phyloP scores from a whole-genome alignment of 2,888 invertebrate genomes.

The Drosophila buzzatii region DNA sequence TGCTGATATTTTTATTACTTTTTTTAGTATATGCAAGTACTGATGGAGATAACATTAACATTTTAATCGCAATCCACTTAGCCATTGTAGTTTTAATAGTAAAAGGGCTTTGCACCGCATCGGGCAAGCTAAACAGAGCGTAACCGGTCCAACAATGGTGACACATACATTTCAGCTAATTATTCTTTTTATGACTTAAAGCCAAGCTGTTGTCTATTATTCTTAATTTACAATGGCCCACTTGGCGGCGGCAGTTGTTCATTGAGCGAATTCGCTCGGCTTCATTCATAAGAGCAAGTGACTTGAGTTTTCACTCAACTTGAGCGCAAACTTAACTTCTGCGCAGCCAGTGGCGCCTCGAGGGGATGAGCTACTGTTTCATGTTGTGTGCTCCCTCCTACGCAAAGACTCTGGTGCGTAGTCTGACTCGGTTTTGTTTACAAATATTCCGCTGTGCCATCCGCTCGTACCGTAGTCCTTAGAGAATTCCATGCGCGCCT shows the following conservation, averaged over 20 bases:
- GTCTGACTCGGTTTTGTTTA: slow-evolving; percentile 54
- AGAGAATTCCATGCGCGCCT: slow-evolving; percentile 63
- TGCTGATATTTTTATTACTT: not conserved
- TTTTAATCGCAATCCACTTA: slow-evolving; percentile 9
- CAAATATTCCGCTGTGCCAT: slow-evolving; percentile 48
- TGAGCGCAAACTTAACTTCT: slow-evolving; percentile 24
- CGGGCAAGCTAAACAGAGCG: slow-evolving; percentile 16
- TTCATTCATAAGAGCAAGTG: slow-evolving; percentile 40
- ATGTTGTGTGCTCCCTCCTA: not conserved
- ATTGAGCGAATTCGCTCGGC: slow-evolving; percentile 12
- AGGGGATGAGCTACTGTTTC: not conserved
- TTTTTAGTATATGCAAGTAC: not conserved
- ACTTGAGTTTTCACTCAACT: slow-evolving; percentile 34
- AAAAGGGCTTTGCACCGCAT: not conserved
- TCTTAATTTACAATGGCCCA: slow-evolving; percentile 34
- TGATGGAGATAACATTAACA: not conserved
- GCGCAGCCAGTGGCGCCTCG: slow-evolving; percentile 31
- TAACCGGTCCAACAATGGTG: slow-evolving; percentile 23
- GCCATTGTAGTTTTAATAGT: slow-evolving; percentile 13
- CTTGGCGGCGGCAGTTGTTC: slow-evolving; percentile 11
- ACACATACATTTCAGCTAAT: slow-evolving; percentile 39
- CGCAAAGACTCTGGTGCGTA: slow-evolving; percentile 11
- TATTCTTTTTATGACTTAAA: slow-evolving; percentile 29
- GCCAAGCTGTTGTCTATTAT: slow-evolving; percentile 30
- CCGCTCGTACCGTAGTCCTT: slow-evolving; percentile 25